Evolutionary conservation across 2,113 vertebrate species (phyloP).

Genomic region (Rhodinocichla rosea): DNA sequence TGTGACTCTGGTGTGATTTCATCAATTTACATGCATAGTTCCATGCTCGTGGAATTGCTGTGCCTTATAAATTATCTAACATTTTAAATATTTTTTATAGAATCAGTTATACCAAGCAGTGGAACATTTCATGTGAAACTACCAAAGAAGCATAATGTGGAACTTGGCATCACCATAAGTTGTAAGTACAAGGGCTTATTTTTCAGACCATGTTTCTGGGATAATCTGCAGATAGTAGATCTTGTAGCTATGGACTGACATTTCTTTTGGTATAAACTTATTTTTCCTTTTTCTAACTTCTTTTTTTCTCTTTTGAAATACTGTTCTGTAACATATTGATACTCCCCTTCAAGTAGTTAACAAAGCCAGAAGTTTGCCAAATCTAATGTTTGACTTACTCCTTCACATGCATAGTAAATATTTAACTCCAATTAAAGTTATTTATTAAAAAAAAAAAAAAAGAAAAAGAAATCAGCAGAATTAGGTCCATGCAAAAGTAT

Average conservation of each 20-base stretch:
- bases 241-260: background rate
- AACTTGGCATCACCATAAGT: conserved; percentile 97
- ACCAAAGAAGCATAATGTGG: conserved; percentile 95
- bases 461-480: background rate
- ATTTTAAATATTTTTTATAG: conserved; percentile 63
- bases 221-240: background rate
- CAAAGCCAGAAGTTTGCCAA: background rate
- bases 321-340: background rate
- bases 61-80: conserved; percentile 4
- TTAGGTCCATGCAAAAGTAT: background rate
- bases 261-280: background rate
- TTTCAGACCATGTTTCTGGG: background rate
- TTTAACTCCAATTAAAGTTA: background rate
- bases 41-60: background rate
- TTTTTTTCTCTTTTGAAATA: background rate
- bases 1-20: background rate
- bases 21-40: background rate
- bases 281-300: background rate
- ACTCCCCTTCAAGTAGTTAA: background rate
- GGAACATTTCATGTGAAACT: conserved; percentile 98
- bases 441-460: background rate
- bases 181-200: conserved; percentile 80
- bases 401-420: background rate
- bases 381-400: background rate
- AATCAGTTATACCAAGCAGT: conserved; percentile 97